These are phyloP conservation scores for Acronicta leporina DNA, from an alignment of 2,888 invertebrate genomes.

Conservation along the genomic window DNA sequence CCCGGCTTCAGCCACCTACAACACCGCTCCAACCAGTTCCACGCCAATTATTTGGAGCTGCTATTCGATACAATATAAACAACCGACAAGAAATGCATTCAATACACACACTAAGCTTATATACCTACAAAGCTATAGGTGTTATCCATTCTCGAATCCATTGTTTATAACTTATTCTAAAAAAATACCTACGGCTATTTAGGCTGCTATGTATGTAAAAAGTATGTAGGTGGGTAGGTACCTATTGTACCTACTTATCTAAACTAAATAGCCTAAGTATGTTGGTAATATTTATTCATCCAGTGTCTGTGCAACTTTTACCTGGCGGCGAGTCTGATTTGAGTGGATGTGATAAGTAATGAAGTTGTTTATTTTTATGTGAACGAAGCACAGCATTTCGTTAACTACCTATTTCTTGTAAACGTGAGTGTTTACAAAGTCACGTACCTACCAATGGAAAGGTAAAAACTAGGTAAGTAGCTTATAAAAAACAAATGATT, in stretches of 20 bases:
- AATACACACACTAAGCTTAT: slow-evolving; percentile 49
- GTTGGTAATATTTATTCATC: too few relatives aligned
- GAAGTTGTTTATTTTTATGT: too few relatives aligned
- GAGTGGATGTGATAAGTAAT: too few relatives aligned
- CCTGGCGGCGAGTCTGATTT: too few relatives aligned
- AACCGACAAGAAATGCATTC: slow-evolving; percentile 67
- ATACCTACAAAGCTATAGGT: slow-evolving; percentile 41
- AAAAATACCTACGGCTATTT: too few relatives aligned
- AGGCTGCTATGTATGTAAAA: too few relatives aligned
- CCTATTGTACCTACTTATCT: too few relatives aligned
- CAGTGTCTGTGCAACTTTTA: too few relatives aligned
- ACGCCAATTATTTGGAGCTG: slow-evolving; percentile 60
- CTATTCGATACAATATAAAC: slow-evolving; percentile 68
- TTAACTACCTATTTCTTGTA: too few relatives aligned
- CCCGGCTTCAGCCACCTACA: slow-evolving; percentile 37
- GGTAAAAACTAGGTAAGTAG: not conserved
- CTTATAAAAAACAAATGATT: slow-evolving; percentile 21
- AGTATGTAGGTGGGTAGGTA: too few relatives aligned
- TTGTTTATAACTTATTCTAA: slow-evolving; percentile 47
- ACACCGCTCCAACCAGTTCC: slow-evolving; percentile 67
- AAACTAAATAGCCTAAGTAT: too few relatives aligned
- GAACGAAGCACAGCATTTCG: too few relatives aligned
- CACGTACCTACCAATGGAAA: not conserved
- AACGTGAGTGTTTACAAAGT: not conserved
- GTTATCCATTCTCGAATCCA: slow-evolving; percentile 38